These are phyloP conservation scores for Didymodactylos carnosus DNA, from an alignment of 2,888 invertebrate species.

Conservation along the genomic window DNA sequence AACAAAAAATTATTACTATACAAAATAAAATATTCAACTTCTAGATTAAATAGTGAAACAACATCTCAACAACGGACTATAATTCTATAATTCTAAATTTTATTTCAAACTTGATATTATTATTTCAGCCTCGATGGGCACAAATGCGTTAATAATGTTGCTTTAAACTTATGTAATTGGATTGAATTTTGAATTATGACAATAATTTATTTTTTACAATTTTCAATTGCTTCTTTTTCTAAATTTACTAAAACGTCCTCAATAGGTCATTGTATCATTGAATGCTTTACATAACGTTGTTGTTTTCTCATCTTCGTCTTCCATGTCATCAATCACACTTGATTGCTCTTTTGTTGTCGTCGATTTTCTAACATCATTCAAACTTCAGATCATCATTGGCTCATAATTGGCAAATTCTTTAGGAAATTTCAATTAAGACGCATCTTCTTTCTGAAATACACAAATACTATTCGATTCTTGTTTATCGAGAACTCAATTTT, in stretches of 20 bases:
- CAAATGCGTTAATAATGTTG: conserved; percentile 87
- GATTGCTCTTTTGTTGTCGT: conserved; percentile 16
- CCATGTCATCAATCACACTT: not conserved
- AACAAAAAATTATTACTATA: too few relatives aligned
- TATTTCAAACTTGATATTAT: conserved; percentile 87
- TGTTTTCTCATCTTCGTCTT: conserved; percentile 53
- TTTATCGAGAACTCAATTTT: too few relatives aligned
- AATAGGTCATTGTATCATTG: conserved; percentile 86
- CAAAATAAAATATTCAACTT: too few relatives aligned
- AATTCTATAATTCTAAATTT: too few relatives aligned
- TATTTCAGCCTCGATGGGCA: conserved; percentile 98
- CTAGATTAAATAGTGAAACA: too few relatives aligned
- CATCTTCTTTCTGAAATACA: too few relatives aligned
- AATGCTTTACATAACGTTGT: conserved; percentile 96
- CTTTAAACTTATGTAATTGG: conserved; percentile 68
- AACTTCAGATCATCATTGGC: conserved; percentile 65
- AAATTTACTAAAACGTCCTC: conserved; percentile 82
- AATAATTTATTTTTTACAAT: conserved; percentile 58
- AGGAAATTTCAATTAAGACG: conserved; percentile 84
- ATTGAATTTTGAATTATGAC: not conserved
- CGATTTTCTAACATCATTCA: conserved; percentile 74
- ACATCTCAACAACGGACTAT: too few relatives aligned
- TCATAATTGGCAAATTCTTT: conserved; percentile 98
- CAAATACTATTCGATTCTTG: too few relatives aligned
- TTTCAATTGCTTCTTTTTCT: conserved; percentile 87